Base-by-base conservation (phyloP, 2,888 invertebrate species). In the Ctena decussata region DNA sequence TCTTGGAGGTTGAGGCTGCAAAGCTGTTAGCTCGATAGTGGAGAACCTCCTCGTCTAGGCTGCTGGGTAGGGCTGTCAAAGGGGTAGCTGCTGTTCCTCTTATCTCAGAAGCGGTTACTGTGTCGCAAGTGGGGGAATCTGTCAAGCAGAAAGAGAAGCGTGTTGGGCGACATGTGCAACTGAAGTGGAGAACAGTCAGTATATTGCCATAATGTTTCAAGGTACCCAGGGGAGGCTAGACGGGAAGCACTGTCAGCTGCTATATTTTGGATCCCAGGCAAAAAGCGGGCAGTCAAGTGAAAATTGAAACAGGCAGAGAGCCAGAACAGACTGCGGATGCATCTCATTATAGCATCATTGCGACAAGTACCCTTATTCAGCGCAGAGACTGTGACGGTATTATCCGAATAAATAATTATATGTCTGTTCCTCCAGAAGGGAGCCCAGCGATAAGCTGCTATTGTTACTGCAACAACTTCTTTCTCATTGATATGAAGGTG, bases 401-500 rank as follows among this genome's bases (percentile, higher is more conserved):
- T n/a, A n/a, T n/a, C n/a, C n/a, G n/a, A n/a, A n/a, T 60, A 60
- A 60, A 60, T 60, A 11, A 60, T 30, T 2, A 60, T 30, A 30
- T 21, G 60, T 30, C 27, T 60, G 18, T 60, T 60, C 6, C 60
- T 6, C 60, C 60, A 60, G 8, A 27, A 30, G 21, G 60, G 30
- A 18, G 30, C 27, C 60, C 60, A 60, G 27, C 60, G 60, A 30
- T 60, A 30, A 1, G 60, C 60, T 18, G 71, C 71, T 24, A 71
- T 18, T 3, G 41, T 21, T 3, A 71, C 41, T 11, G 71, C 71
- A 6, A 49, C 12, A n/a, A n/a, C n/a, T n/a, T n/a, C n/a, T n/a
- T n/a, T n/a, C n/a, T n/a, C n/a, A n/a, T 81, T 76, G 1, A 81
- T 81, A 41, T 77, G 81, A 37, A 70, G 27, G n/a, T 49, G 30